These are phyloP conservation scores for Brachionichthys hirsutus DNA, from an alignment of 2,113 vertebrate genomes.

Conservation along the genomic window DNA sequence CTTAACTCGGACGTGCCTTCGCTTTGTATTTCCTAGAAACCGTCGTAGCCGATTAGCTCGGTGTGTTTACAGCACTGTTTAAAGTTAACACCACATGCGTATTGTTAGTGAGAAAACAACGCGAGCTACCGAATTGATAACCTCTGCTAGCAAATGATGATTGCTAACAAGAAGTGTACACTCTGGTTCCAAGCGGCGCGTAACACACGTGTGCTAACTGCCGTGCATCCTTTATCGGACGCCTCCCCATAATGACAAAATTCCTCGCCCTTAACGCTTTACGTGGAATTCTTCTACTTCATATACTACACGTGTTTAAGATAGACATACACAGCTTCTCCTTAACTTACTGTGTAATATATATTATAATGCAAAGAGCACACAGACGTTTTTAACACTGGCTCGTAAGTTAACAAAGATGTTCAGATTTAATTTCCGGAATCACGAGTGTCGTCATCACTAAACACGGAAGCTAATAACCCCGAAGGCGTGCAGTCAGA, in stretches of 20 bases:
- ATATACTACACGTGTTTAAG: neutral
- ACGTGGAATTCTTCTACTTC: neutral
- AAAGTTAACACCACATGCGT: neutral
- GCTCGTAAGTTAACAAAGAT: neutral
- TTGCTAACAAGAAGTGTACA: conserved; percentile 29
- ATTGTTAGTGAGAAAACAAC: neutral
- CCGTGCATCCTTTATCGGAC: conserved; percentile 58
- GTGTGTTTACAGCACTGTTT: neutral
- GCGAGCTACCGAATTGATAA: conserved; percentile 9
- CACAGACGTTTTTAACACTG: no score
- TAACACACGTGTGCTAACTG: conserved; percentile 61
- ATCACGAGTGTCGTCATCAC: conserved; percentile 42
- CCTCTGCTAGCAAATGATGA: conserved; percentile 31
- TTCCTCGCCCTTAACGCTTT: neutral
- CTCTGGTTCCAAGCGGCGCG: conserved; percentile 27
- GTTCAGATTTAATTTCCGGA: conserved; percentile 24
- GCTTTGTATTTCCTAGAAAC: conserved; percentile 59
- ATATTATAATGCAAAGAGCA: no score
- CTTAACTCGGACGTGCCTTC: conserved; percentile 64
- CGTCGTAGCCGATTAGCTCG: neutral
- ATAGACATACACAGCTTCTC: neutral
- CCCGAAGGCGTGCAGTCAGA: neutral
- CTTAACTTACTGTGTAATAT: no score
- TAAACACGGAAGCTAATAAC: conserved; percentile 37
- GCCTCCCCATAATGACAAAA: neutral